These are phyloP conservation scores for Lepidocolaptes lacrymiger DNA, from an alignment of 2,797 vertebrate species.

Conservation along the genomic window DNA sequence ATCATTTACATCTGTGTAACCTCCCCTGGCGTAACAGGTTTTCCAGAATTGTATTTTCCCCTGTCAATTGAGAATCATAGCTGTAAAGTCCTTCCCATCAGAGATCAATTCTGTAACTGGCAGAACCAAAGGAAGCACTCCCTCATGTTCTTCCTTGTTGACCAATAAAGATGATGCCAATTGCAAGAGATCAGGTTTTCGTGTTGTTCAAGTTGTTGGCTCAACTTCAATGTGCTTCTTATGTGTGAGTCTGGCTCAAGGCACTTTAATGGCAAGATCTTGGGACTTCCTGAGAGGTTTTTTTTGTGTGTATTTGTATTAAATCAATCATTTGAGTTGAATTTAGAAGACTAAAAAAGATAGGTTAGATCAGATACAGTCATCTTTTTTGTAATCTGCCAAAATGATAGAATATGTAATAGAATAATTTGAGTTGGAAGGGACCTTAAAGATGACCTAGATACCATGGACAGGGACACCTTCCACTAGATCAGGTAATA, in stretches of 20 bases:
- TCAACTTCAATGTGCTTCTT: background rate
- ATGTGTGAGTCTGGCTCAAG: background rate
- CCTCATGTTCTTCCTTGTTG: background rate
- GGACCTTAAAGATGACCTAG: background rate
- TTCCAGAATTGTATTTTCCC: background rate
- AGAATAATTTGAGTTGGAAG: background rate
- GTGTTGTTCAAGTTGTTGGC: background rate
- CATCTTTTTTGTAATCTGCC: background rate
- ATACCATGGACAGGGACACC: background rate
- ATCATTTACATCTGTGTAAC: background rate
- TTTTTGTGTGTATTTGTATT: background rate
- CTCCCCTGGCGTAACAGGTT: background rate
- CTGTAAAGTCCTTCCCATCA: accelerated
- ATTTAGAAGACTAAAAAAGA: background rate
- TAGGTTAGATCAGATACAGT: background rate
- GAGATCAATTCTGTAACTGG: background rate
- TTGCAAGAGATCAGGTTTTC: background rate
- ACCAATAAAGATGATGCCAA: background rate
- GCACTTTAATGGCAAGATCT: background rate
- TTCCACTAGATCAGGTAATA: background rate
- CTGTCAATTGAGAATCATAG: background rate
- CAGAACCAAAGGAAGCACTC: background rate
- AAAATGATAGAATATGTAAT: background rate
- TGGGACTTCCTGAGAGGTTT: background rate
- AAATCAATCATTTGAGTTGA: background rate